These are phyloP conservation scores for Zaprionus ornatus DNA, from an alignment of 1,140 invertebrate species.

Conservation along the genomic window DNA sequence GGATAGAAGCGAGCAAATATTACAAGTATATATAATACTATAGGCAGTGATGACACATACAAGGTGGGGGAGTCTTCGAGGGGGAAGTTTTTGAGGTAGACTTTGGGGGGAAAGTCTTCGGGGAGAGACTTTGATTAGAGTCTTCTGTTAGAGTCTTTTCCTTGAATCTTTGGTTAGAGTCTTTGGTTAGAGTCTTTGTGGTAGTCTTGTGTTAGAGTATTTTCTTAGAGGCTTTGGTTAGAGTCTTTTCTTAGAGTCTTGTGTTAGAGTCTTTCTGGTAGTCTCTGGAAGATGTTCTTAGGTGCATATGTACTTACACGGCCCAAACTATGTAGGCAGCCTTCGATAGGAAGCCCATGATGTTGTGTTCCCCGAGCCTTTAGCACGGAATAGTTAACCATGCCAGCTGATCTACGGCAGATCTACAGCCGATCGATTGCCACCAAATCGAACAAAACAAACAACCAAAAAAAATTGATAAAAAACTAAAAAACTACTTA, in stretches of 20 bases:
- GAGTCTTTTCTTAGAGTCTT: no score
- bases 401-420: slow-evolving; percentile 26
- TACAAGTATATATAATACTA: background rate
- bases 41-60: background rate
- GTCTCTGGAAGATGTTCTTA: background rate
- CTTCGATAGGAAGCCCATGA: slow-evolving; percentile 89
- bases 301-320: slow-evolving; percentile 86
- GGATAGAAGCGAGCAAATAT: background rate
- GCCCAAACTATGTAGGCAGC: slow-evolving; percentile 89
- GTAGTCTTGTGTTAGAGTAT: no score
- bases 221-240: no score
- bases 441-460: slow-evolving; percentile 1
- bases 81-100: no score
- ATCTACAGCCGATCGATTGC: background rate
- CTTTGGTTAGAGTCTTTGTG: no score
- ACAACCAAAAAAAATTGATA: slow-evolving; percentile 1
- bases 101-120: background rate
- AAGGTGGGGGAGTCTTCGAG: background rate
- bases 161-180: no score
- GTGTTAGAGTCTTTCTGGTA: no score
- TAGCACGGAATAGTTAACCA: slow-evolving; percentile 51
- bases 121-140: no score
- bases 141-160: no score
- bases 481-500: background rate
- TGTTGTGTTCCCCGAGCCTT: slow-evolving; percentile 49